Percentiles rank a stretch among this genome's conserved stretches.
phyloP scores from a whole-genome alignment of 2,888 invertebrate species.

The Epiblema foenella region DNA sequence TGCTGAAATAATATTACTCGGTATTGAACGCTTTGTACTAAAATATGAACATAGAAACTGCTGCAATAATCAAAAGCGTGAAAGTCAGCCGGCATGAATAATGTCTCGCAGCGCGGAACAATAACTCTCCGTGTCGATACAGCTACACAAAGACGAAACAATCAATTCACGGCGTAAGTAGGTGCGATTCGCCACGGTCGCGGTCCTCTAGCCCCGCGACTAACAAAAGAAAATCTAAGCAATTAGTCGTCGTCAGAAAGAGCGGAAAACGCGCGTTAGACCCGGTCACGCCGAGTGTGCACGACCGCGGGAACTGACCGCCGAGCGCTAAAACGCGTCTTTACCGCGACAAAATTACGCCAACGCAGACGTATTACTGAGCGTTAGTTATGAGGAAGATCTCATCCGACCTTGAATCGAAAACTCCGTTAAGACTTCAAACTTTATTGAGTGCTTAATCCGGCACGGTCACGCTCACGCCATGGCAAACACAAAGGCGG shows the following conservation, averaged over 20 bases:
- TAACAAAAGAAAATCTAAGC: constrained; percentile 85
- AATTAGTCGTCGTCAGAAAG: constrained; percentile 85
- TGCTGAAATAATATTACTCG: constrained; percentile 24
- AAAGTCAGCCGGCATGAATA: constrained; percentile 80
- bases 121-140: constrained; percentile 82
- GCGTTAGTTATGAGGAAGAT: constrained; percentile 10
- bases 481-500: constrained; percentile 59
- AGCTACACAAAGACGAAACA: constrained; percentile 83
- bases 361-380: not conserved
- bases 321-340: constrained; percentile 55
- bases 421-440: constrained; percentile 49
- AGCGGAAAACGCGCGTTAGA: constrained; percentile 84
- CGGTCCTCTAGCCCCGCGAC: constrained; percentile 80
- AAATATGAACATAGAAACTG: constrained; percentile 73
- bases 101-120: constrained; percentile 77
- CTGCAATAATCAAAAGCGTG: constrained; percentile 77
- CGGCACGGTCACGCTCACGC: constrained; percentile 60
- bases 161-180: constrained; percentile 84
- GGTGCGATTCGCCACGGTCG: constrained; percentile 82
- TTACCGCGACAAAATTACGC: constrained; percentile 15
- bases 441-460: constrained; percentile 63
- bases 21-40: constrained; percentile 44
- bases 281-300: constrained; percentile 73
- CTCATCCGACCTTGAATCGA: constrained; percentile 48
- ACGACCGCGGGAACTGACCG: constrained; percentile 63